Evolutionary conservation across 2,888 invertebrate species (phyloP).

Genomic region (Scaptomyza tumidula): DNA sequence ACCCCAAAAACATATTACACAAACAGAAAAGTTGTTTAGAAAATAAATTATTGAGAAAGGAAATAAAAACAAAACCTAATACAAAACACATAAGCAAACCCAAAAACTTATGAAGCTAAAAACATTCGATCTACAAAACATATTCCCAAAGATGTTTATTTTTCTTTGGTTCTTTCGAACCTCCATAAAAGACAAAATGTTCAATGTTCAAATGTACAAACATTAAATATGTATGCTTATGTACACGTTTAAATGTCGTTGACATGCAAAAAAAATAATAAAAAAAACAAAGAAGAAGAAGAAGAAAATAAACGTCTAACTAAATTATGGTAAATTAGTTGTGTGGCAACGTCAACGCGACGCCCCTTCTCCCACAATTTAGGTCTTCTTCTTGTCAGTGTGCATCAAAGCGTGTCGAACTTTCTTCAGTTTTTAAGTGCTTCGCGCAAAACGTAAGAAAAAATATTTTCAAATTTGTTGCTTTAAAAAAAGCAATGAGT

Average conservation of each 20-base stretch:
- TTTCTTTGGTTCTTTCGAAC: too few species aligned
- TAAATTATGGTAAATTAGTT: slow-evolving; percentile 12
- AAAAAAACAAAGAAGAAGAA: background rate
- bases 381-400: slow-evolving; percentile 1
- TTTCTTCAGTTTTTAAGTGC: slow-evolving; percentile 12
- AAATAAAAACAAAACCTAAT: too few species aligned
- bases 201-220: too few species aligned
- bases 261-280: background rate
- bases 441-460: background rate
- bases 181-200: too few species aligned
- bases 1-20: slow-evolving; percentile 4
- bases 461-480: background rate
- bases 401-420: slow-evolving; percentile 34
- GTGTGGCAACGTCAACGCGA: slow-evolving; percentile 11
- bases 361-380: slow-evolving; percentile 17
- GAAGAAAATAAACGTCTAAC: background rate
- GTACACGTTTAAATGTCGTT: background rate
- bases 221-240: background rate
- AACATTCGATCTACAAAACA: background rate
- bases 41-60: too few species aligned
- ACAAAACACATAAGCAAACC: too few species aligned
- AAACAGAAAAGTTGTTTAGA: background rate
- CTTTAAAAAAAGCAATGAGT: slow-evolving; percentile 1
- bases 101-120: too few species aligned
- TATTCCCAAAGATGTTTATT: background rate